Evolutionary conservation across 2,113 vertebrate genomes (phyloP).

Genomic region (Barnardius zonarius): DNA sequence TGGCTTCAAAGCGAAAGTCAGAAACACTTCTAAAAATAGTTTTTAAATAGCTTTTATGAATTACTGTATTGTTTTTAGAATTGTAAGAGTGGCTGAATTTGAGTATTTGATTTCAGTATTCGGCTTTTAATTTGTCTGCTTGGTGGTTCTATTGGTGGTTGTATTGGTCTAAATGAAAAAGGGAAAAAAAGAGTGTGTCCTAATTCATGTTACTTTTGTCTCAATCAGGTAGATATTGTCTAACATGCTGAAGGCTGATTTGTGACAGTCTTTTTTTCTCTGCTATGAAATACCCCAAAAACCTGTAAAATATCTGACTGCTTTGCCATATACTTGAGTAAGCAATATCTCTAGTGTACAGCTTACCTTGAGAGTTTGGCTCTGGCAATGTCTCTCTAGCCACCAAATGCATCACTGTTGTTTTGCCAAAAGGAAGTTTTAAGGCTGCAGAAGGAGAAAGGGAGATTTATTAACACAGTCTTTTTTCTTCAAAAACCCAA

Average conservation of each 20-base stretch:
- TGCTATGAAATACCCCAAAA: not conserved
- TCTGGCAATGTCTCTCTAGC: conserved; percentile 98
- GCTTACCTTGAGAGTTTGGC: conserved; percentile 98
- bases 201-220: not conserved
- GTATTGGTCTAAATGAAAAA: not conserved
- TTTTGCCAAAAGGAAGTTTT: conserved; percentile 97
- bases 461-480: not conserved
- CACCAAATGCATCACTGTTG: conserved; percentile 99
- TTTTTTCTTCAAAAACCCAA: not conserved
- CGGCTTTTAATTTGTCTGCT: not conserved
- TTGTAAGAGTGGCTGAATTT: not conserved
- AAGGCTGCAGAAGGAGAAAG: conserved; percentile 79
- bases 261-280: not conserved
- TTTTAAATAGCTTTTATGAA: not conserved
- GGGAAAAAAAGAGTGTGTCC: fast-evolving
- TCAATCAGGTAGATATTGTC: not conserved
- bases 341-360: not conserved
- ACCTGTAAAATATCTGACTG: not conserved
- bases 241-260: not conserved
- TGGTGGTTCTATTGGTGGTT: not conserved
- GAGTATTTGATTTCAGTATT: not conserved
- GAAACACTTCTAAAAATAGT: not conserved
- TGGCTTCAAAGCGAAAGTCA: not conserved
- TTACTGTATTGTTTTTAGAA: not conserved
- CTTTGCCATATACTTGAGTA: not conserved